A percentile compares a stretch with the other conserved stretches of the same genome.
These are phyloP conservation scores for Diadophis punctatus DNA, from an alignment of 2,113 vertebrate genomes.

Conservation along the genomic window DNA sequence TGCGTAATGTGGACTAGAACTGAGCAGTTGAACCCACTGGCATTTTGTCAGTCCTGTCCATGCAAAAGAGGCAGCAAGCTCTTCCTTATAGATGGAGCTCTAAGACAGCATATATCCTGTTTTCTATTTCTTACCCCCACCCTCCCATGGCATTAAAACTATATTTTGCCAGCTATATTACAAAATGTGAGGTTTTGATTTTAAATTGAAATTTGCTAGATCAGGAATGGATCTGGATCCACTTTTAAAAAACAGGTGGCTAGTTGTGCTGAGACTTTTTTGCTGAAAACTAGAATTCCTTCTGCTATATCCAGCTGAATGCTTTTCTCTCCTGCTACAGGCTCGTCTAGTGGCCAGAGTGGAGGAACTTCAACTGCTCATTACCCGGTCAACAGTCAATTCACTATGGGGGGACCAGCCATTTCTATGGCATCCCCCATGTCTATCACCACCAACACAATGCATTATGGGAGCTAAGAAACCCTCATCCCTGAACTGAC, in stretches of 20 bases:
- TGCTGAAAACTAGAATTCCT: background rate
- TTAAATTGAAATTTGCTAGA: background rate
- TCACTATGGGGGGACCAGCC: conserved; percentile 91
- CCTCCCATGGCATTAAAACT: background rate
- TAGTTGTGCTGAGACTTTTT: background rate
- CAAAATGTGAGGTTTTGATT: background rate
- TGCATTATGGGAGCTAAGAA: conserved; percentile 92
- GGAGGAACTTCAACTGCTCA: conserved; percentile 77
- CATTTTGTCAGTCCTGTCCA: background rate
- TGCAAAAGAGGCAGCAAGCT: background rate
- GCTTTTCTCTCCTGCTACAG: conserved; percentile 43
- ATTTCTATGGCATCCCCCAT: conserved; percentile 95
- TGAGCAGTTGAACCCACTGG: background rate
- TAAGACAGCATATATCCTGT: background rate
- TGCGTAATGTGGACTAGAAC: background rate
- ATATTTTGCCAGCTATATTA: background rate
- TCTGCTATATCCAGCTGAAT: background rate
- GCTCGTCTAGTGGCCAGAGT: conserved; percentile 76
- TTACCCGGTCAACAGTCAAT: conserved; percentile 91
- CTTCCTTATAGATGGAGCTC: background rate
- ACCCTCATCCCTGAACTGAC: conserved; percentile 42
- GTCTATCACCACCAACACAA: conserved; percentile 92
- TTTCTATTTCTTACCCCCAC: background rate
- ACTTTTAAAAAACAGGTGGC: background rate
- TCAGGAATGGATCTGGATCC: background rate